Base-by-base conservation (phyloP, 2,888 invertebrate species). In the Hermaeophaga mercurialis region DNA sequence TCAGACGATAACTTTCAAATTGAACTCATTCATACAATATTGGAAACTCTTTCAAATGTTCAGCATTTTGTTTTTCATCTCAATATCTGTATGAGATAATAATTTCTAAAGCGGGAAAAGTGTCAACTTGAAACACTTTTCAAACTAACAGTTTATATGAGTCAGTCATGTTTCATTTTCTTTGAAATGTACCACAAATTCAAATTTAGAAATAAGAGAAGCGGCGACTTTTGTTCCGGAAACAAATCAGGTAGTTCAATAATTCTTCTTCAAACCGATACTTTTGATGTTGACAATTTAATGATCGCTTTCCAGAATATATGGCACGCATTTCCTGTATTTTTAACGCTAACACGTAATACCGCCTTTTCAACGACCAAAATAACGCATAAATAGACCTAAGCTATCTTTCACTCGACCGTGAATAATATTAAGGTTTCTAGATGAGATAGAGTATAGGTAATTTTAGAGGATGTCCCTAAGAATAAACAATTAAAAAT, bases 201-300 rank as follows among this genome's bases (percentile, higher is more conserved):
- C 5, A 55, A 45, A 58, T 57, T 45, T 59, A 54, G 56, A 56
- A 15, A 47, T 11, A 31, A 56, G 46, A 26, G 26, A 8, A 8
- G 4, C 9, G 9, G 9, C 9, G 26, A 26, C 26, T 26, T 3
- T 11, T 6, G 34, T 58, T 61, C 65, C 63, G 65, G 63, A 65
- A 61, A 55, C 58, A 57, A 61, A 65, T 56, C 58, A 34, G 28
- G 50, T 50, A 49, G 47, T 44, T 19, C 17, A 41, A 26, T 26
- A 41, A 49, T 43, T 50, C 49, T 53, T 49, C 48, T 38, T 3
- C 9, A n/a, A 61, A 38, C 46, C 58, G 61, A 61, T 58, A 58
- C 61, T 54, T 61, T 63, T 59, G 58, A 64, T 59, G 66, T 64
- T 63, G 66, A 66, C 66, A 64, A 60, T 58, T 64, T 66, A 64